Base-by-base conservation (phyloP, 2,113 vertebrate genomes). In the Festucalex cinctus region DNA sequence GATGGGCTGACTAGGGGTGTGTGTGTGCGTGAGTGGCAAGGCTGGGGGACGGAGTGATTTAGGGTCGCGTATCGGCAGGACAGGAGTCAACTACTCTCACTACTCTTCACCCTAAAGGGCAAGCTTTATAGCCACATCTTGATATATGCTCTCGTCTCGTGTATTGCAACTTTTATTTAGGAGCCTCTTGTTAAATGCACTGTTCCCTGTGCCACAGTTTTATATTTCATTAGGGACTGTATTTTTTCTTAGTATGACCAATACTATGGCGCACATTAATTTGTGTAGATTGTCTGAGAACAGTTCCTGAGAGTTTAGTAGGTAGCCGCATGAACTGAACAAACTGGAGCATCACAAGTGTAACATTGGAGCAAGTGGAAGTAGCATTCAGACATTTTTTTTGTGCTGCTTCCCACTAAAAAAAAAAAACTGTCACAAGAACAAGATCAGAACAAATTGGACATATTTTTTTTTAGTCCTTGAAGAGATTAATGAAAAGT, bases 81-180 rank as follows among this genome's bases (percentile, higher is more conserved):
- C 88, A 92, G 88, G 80, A 91, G 89, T 91, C 90, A 90, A 91
- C 85, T 90, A 85, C 90, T 90, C 89, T 77, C 83, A 85, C 77
- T 86, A 83, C 82, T 86, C 85, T 70, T 77, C 78, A 83, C 80
- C 88, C 86, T 87, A 91, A 92, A 92, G 89, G 89, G 86, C 88
- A 90, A 73, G 70, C 88, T 90, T 91, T 90, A 91, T 86, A 78
- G 89, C 86, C 76, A 79, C 74, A 77, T 80, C 70, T 76, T 89
- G 89, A 92, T 91, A 88, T 91, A 92, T 85, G 85, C 75, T 69
- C 68, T 80, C 63, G 70, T 69, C 68, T 80, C 63, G 70, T 82
- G 86, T 65, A 39, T 63, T 63, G 84, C 85, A 86, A 89, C 85
- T 92, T 90, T 88, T 90, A 90, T 92, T 91, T 87, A 89, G 86